Evolutionary conservation across 2,113 vertebrate species (phyloP), one percentile per base, ranked within the genome.

Genomic region (Phrynocephalus versicolor): DNA sequence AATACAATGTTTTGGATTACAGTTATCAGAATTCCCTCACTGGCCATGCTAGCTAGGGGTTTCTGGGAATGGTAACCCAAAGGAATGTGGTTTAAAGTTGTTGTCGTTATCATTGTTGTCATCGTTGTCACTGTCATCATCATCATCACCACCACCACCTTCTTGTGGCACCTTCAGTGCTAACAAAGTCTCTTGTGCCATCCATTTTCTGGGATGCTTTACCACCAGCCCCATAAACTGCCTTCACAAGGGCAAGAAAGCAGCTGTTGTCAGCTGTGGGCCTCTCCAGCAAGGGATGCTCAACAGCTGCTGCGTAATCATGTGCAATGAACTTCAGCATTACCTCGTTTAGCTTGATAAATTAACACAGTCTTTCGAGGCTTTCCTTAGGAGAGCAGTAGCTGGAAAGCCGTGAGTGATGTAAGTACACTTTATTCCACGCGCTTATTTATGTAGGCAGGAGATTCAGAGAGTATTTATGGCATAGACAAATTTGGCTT

Each of bases 341-440:
- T 37, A 87, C 65, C 73, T 82, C 67, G 60, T 62, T 87, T 82
- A 45, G 80, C 83, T 71, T 82, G 65, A 87, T 82, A 82, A 83
- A 78, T 87, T 79, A 83, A 78, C 72, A 57, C 74, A 45, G 81
- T 82, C 74, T 71, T 77, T 45, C 55, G 23, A 77, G 37, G n/a
- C 37, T 75, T 87, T 82, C 45, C 74, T 62, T 58, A 62, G 78
- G 30, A 71, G 73, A 82, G 74, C 65, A 72, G 74, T 55, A 72
- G 15, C 33, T 57, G 78, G 71, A 74, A 80, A 45, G 19, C 39
- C 55, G 21, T 10, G 65, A 77, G 37, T 45, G 18, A 78, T 78
- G 45, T 82, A 82, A 87, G 79, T 57, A 82, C 45, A 80, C 51
- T 81, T 82, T 86, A 86, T 86, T 82, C 72, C 73, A 27, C 41